Conservation (phyloP, 2,888 invertebrate species). For the Catonia carolina region DNA sequence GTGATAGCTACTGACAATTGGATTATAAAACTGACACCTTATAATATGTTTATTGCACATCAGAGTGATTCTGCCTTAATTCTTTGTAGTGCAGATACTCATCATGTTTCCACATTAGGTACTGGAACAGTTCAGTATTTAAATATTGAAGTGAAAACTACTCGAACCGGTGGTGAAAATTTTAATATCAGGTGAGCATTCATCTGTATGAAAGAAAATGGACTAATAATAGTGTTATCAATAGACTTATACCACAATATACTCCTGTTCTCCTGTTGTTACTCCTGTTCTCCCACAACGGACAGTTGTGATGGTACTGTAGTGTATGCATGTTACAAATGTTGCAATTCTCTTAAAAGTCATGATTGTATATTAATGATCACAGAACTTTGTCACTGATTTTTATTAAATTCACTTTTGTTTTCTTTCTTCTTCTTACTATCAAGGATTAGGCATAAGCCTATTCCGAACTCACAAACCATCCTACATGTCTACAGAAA, state of each 20-base stretch:
- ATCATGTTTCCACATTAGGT: slow-evolving; percentile 59
- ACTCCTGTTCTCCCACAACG: too few relatives aligned
- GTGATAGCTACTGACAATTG: slow-evolving; percentile 77
- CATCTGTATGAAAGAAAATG: neutral
- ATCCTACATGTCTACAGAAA: too few relatives aligned
- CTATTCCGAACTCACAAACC: too few relatives aligned
- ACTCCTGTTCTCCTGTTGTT: too few relatives aligned
- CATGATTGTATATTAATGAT: too few relatives aligned
- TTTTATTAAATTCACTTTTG: too few relatives aligned
- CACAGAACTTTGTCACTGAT: too few relatives aligned
- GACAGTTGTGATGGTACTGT: too few relatives aligned
- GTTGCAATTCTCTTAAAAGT: too few relatives aligned
- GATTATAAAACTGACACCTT: slow-evolving; percentile 76
- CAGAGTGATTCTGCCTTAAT: slow-evolving; percentile 72
- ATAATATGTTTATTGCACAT: slow-evolving; percentile 64
- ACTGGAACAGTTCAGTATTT: slow-evolving; percentile 71
- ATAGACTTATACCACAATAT: neutral
- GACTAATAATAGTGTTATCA: neutral
- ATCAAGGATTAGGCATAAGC: too few relatives aligned
- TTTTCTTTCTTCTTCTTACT: too few relatives aligned
- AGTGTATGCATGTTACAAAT: too few relatives aligned
- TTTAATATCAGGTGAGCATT: slow-evolving; percentile 35
- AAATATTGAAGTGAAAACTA: slow-evolving; percentile 56
- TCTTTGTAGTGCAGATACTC: slow-evolving; percentile 64
- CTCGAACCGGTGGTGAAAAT: slow-evolving; percentile 30